A percentile compares a stretch with the other conserved stretches of the same genome.
Conservation (phyloP, 2,888 invertebrate species). For the Drosophila kuntzei region DNA sequence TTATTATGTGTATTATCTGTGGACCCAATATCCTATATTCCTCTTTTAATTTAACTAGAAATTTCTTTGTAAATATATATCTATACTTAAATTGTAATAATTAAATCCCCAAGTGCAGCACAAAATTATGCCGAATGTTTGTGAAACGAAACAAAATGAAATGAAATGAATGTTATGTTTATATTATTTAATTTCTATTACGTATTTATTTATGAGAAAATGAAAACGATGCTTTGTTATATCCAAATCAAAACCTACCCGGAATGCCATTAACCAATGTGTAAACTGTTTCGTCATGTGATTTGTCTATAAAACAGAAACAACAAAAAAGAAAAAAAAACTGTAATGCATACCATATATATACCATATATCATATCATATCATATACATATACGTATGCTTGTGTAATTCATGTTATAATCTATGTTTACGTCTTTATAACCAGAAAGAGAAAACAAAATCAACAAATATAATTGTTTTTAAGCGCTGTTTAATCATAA, state of each 20-base stretch:
- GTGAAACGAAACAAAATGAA: conserved; percentile 28
- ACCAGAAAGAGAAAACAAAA: conserved; percentile 16
- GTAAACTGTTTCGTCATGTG: conserved; percentile 11
- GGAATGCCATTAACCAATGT: conserved; percentile 40
- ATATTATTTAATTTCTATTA: conserved; percentile 31
- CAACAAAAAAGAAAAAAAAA: background rate
- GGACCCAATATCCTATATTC: conserved; percentile 1
- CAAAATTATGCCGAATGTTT: conserved; percentile 56
- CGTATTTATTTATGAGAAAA: conserved; percentile 21
- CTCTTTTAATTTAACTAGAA: conserved; percentile 13
- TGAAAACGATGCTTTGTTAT: conserved; percentile 40
- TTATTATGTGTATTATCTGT: conserved; percentile 19
- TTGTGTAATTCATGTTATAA: conserved; percentile 67
- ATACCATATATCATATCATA: conserved; percentile 19
- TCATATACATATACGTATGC: conserved; percentile 38
- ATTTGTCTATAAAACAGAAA: conserved; percentile 10
- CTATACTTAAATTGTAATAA: conserved; percentile 13
- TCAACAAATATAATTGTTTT: conserved; percentile 35
- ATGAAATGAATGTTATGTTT: conserved; percentile 39
- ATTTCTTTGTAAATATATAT: conserved; percentile 19
- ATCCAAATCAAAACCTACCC: conserved; percentile 28
- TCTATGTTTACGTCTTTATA: conserved; percentile 25
- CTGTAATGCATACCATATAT: conserved; percentile 19
- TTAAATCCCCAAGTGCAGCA: conserved; percentile 8
- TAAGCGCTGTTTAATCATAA: conserved; percentile 39